Conservation (phyloP, 2,113 vertebrate genomes). For the Mobula hypostoma region DNA sequence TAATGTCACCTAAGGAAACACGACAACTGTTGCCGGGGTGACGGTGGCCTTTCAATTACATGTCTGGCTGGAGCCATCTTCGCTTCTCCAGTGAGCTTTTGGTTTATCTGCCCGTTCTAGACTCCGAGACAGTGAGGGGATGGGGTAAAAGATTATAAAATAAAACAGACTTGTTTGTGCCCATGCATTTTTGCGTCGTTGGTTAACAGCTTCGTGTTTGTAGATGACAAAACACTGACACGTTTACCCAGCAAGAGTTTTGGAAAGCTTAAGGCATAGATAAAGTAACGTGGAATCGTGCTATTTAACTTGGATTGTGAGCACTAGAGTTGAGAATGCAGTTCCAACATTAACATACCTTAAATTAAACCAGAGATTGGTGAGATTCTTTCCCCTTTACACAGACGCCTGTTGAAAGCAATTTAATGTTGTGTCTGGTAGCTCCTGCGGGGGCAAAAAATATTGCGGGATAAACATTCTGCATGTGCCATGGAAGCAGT, state of each 20-base stretch:
- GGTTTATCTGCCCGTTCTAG: not conserved
- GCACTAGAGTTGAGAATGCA: not conserved
- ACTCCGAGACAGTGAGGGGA: not conserved
- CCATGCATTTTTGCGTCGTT: not conserved
- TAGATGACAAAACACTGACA: not conserved
- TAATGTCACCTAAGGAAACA: not conserved
- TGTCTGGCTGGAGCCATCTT: not conserved
- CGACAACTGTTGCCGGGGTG: not conserved
- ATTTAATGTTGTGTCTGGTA: not conserved
- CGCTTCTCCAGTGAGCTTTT: not conserved
- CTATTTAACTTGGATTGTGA: slow-evolving; percentile 1
- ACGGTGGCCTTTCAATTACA: not conserved
- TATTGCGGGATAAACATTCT: not conserved
- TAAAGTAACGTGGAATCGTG: not conserved
- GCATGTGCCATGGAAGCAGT: not conserved
- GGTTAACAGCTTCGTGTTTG: not conserved
- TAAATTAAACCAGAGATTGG: not conserved
- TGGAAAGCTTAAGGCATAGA: not conserved
- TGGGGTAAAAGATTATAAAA: not conserved
- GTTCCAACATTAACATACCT: slow-evolving; percentile 3
- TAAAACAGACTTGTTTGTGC: too few species aligned
- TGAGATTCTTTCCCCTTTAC: slow-evolving; percentile 11
- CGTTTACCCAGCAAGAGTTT: not conserved
- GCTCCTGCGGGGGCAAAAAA: not conserved
- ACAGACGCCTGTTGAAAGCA: not conserved